Evolutionary conservation across 1,140 invertebrate species (phyloP).

Genomic region (Procambarus virginalis): DNA sequence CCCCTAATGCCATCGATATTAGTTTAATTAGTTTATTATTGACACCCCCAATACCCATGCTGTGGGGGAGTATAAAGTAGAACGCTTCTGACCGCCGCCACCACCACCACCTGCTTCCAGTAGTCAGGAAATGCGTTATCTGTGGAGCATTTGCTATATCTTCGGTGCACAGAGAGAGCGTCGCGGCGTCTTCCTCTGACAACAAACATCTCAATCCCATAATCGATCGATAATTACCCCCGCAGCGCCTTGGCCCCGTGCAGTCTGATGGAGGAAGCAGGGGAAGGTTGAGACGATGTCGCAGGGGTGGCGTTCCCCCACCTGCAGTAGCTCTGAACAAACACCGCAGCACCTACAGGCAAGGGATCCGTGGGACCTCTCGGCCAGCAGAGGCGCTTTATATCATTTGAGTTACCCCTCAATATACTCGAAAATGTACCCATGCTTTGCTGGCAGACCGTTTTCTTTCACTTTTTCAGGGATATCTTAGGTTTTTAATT

Average conservation of each 20-base stretch:
- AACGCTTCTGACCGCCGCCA: too few relatives aligned
- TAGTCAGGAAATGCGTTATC: too few relatives aligned
- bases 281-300: background rate
- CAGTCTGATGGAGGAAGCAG: background rate
- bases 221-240: background rate
- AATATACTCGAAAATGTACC: background rate
- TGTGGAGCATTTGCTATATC: too few relatives aligned
- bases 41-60: too few relatives aligned
- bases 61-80: too few relatives aligned
- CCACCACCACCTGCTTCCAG: too few relatives aligned
- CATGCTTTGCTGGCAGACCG: background rate
- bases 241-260: background rate
- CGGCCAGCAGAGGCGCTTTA: background rate
- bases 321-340: constrained; percentile 35
- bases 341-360: constrained; percentile 57
- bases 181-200: too few relatives aligned
- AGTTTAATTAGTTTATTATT: too few relatives aligned
- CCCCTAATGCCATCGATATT: too few relatives aligned
- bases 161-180: too few relatives aligned
- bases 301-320: background rate
- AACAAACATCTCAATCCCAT: background rate
- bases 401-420: constrained; percentile 24
- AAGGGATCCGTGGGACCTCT: constrained; percentile 43
- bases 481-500: background rate
- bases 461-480: background rate